phyloP scores from a whole-genome alignment of 2,888 invertebrate species.

The Cactoblastis cactorum region DNA sequence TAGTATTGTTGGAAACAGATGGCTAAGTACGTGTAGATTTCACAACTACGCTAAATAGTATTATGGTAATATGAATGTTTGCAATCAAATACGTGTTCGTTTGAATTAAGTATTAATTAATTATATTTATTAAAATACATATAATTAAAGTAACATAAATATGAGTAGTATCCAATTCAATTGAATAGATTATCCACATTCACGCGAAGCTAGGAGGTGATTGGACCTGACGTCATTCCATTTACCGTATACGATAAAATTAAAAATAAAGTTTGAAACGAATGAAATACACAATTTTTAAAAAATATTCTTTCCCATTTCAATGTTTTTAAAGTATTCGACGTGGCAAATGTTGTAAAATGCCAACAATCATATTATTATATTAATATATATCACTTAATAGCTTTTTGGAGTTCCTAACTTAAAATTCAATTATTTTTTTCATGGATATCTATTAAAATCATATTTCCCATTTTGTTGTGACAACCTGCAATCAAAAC shows the following conservation, averaged over 20 bases:
- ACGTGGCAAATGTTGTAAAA: too few relatives aligned
- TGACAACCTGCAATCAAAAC: conserved; percentile 1
- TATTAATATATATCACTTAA: too few relatives aligned
- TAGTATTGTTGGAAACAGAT: neutral
- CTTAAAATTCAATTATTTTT: neutral
- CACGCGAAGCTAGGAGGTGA: too few relatives aligned
- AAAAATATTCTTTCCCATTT: too few relatives aligned
- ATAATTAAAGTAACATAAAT: neutral
- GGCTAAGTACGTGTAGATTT: neutral
- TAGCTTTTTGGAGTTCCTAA: neutral
- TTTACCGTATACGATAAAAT: too few relatives aligned
- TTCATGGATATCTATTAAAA: neutral
- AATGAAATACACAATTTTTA: too few relatives aligned
- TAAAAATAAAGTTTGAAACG: too few relatives aligned
- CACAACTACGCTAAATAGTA: neutral
- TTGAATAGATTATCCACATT: too few relatives aligned
- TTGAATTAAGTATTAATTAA: neutral
- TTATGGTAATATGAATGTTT: neutral
- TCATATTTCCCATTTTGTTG: neutral
- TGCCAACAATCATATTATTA: too few relatives aligned
- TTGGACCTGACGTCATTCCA: too few relatives aligned
- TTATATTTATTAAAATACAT: neutral
- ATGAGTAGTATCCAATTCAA: neutral
- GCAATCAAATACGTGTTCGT: neutral
- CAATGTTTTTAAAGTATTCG: too few relatives aligned